Evolutionary conservation across 2,113 vertebrate species (phyloP), one percentile per base, ranked within the genome.

Genomic region (Triplophysa siluroides): DNA sequence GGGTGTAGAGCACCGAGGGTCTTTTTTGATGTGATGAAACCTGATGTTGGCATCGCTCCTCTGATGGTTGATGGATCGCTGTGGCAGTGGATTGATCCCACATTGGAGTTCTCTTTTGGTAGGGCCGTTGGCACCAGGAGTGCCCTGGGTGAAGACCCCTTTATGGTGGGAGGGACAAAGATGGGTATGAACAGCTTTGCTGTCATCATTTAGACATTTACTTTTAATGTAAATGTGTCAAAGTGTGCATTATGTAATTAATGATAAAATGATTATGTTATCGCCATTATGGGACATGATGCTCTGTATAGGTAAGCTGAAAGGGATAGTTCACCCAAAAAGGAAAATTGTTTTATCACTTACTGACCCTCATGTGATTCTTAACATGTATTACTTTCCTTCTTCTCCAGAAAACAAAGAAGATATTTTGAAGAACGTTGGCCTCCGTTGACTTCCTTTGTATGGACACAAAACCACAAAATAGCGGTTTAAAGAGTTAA

Each of bases 1-100:
- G 41, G 63, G 26, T 69, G 43, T 47, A 43, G 52, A 76, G 72
- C 64, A 68, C 64, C 29, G 9, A 24, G 72, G 72, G 64, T 54
- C 38, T 2, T 10, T 18, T 76, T 62, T 81, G 79, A 81, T 81
- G 64, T 62, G 72, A 81, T 81, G 64, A 69, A 76, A 69, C 72
- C 26, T 60, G 72, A 76, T 62, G 79, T 60, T 23, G 41, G 54
- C 72, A 73, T 43, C 41, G 61, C 54, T 80, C 16, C n/a, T n/a
- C 60, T 75, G 33, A 66, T 67, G 62, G 47, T 56, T 76, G 79
- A 80, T 73, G 69, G 33, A 80, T 64, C 8, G 8, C 16, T 43
- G 47, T 38, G 78, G 68, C 69, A 63, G 61, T 13, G 47, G 29
- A 81, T 24, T 50, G 33, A 61, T 69, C 56, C 38, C 38, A 67